Conservation (phyloP, 1,140 invertebrate species). For the Glossosoma conforme region DNA sequence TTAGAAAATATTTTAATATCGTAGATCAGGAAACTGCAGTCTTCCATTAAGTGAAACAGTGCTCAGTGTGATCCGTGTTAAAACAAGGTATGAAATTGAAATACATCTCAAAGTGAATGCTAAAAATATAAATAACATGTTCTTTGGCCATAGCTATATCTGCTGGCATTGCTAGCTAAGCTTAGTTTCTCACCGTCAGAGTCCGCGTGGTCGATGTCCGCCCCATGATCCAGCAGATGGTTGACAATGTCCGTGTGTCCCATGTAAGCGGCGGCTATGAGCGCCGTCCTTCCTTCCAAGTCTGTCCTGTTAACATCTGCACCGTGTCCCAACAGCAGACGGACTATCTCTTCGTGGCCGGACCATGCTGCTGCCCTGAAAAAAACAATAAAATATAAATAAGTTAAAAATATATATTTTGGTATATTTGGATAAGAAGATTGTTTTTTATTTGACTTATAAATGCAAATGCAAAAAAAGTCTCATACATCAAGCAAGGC, state of each 20-base stretch:
- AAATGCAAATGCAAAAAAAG: too few relatives aligned
- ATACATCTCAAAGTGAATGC: too few relatives aligned
- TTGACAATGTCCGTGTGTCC: slow-evolving; percentile 90
- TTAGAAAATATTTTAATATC: background rate
- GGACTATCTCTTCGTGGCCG: slow-evolving; percentile 70
- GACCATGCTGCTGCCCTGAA: slow-evolving; percentile 81
- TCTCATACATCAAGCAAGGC: too few relatives aligned
- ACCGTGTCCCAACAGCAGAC: slow-evolving; percentile 59
- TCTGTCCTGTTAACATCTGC: slow-evolving; percentile 79
- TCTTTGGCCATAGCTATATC: too few relatives aligned
- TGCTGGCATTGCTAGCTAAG: too few relatives aligned
- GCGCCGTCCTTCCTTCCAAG: slow-evolving; percentile 79
- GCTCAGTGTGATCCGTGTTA: too few relatives aligned
- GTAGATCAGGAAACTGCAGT: too few relatives aligned
- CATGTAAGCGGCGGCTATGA: slow-evolving; percentile 88
- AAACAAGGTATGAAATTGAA: too few relatives aligned
- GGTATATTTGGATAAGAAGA: too few relatives aligned
- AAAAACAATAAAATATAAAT: background rate
- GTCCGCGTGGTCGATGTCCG: slow-evolving; percentile 82
- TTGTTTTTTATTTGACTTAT: too few relatives aligned
- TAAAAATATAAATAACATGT: too few relatives aligned
- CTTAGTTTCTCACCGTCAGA: slow-evolving; percentile 71
- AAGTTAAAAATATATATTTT: background rate
- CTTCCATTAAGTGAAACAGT: too few relatives aligned
- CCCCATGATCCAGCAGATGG: slow-evolving; percentile 77